Evolutionary conservation across 1,140 invertebrate genomes (phyloP), one percentile per base, ranked within the genome.

Genomic region (Bombus ignitus): DNA sequence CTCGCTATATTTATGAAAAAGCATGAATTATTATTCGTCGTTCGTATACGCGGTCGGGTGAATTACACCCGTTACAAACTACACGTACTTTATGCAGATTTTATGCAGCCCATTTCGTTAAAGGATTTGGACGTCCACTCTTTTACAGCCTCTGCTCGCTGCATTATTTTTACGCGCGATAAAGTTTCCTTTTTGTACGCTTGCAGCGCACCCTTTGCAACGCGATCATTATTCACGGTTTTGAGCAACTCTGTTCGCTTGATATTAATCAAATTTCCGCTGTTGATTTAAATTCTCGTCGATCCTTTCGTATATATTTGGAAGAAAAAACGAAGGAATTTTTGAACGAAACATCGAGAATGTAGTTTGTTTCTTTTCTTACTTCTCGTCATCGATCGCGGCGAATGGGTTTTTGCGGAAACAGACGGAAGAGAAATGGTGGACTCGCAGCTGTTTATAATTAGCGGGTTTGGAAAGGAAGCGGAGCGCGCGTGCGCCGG

Each of bases 51-150:
- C 22, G 47, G 65, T 53, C 65, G n/a, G 37, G 35, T 73, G 80
- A 88, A 85, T 88, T 88, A 80, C 53, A 77, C 44, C 39, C 65
- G 81, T 68, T 74, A 66, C 66, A 78, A 87, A 75, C 39, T 59
- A 10, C 25, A 65, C 59, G 72, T 44, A 62, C 18, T 85, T 81
- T 39, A 85, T 78, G 77, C 44, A 88, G 71, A 88, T 85, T 88
- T 87, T 81, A 72, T 53, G 81, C 76, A 18, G 28, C 53, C 47
- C 44, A 73, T 89, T 89, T 89, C 87, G 86, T 87, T 89, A 80
- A 89, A 88, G 87, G 82, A 84, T 87, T 84, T 76, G 73, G 77
- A 13, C 74, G 66, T 42, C 42, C 53, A 39, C 77, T 39, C 70
- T 68, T 53, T 66, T 47, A 28, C 62, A 42, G 8, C 25, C 35